Evolutionary conservation across 2,888 invertebrate species (phyloP).

Genomic region (Urechis unicinctus): DNA sequence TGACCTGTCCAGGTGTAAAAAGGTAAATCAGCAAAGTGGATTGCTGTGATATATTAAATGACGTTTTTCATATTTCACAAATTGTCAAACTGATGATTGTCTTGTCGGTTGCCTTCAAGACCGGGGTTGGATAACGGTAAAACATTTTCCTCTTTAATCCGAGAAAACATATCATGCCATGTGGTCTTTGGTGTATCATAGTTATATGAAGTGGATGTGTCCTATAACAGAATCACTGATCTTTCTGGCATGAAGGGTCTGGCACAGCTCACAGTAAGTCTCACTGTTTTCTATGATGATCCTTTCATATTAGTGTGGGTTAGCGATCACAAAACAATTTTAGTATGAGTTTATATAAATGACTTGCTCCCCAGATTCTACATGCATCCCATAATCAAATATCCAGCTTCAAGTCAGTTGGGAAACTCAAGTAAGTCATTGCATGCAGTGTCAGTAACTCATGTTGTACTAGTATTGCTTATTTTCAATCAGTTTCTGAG

Average conservation of each 20-base stretch:
- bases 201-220: constrained; percentile 39
- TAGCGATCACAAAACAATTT: too few species aligned
- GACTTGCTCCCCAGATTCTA: background rate
- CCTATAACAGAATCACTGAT: constrained; percentile 34
- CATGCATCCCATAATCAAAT: background rate
- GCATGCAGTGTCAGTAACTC: too few species aligned
- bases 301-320: too few species aligned
- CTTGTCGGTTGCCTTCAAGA: too few species aligned
- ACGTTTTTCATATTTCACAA: background rate
- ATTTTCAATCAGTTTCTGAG: too few species aligned
- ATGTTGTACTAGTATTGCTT: too few species aligned
- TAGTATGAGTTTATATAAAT: background rate
- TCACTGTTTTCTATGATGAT: too few species aligned
- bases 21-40: constrained; percentile 12
- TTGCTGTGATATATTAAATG: background rate
- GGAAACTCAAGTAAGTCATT: background rate
- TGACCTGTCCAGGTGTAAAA: constrained; percentile 36
- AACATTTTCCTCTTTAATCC: too few species aligned
- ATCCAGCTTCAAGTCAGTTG: background rate
- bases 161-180: too few species aligned
- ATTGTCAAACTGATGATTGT: too few species aligned
- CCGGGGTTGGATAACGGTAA: too few species aligned
- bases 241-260: constrained; percentile 30
- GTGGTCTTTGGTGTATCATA: too few species aligned
- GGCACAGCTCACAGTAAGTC: background rate